Percentiles rank a stretch among this genome's conserved stretches.
Conservation (phyloP, 2,113 vertebrate species). For the Clarias batrachus region DNA sequence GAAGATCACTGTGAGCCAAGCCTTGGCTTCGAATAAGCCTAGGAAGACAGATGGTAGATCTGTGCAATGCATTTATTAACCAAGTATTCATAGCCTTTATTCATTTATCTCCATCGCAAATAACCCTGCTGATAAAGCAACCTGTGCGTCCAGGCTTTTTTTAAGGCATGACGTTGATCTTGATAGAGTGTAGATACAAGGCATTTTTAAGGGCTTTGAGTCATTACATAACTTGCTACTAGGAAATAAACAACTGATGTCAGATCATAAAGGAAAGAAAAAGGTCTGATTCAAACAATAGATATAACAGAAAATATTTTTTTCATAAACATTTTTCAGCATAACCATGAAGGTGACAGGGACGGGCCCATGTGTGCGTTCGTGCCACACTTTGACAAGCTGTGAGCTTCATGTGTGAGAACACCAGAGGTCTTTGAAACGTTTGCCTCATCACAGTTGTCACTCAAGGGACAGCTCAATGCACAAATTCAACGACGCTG, state of each 20-base stretch:
- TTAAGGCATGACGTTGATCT: background rate
- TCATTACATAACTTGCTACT: background rate
- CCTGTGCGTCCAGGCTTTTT: background rate
- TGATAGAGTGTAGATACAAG: background rate
- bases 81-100: background rate
- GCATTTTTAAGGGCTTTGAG: background rate
- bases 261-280: no score
- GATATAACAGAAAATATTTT: background rate
- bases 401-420: background rate
- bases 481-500: background rate
- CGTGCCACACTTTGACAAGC: constrained; percentile 20
- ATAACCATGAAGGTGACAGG: background rate
- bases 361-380: background rate
- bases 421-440: constrained; percentile 10
- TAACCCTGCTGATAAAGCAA: background rate
- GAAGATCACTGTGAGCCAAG: background rate
- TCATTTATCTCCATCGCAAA: background rate
- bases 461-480: background rate
- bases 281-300: no score
- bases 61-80: constrained; percentile 3
- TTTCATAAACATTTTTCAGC: background rate
- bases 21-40: constrained; percentile 3
- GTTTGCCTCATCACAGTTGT: background rate
- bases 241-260: background rate
- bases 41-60: constrained; percentile 13